Evolutionary conservation across 2,888 invertebrate genomes (phyloP).

Genomic region (Heteropelma amictum): DNA sequence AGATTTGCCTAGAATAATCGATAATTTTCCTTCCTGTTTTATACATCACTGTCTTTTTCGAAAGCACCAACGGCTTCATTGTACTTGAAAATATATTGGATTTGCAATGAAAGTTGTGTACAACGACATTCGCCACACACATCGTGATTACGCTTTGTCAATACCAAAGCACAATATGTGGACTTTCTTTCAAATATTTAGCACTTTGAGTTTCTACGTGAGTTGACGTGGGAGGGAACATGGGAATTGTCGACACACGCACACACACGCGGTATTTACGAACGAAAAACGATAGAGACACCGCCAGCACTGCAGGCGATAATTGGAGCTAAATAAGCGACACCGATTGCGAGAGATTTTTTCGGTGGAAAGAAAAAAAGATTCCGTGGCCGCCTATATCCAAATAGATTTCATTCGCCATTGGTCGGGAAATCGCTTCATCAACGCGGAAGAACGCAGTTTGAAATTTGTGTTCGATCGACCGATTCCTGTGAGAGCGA

Average conservation of each 20-base stretch:
- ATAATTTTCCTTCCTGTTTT: no score
- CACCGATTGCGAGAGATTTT: conserved; percentile 1
- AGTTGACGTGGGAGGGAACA: conserved; percentile 3
- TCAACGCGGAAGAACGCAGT: conserved; percentile 23
- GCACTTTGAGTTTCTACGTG: conserved; percentile 1
- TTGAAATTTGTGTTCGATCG: neutral
- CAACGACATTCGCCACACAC: no score
- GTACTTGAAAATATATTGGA: no score
- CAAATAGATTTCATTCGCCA: neutral
- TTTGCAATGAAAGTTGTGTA: no score
- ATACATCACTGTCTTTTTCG: no score
- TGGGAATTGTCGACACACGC: conserved; percentile 23
- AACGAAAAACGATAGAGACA: conserved; percentile 42
- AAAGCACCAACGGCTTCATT: no score
- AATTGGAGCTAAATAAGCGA: conserved; percentile 40
- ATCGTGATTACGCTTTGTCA: conserved; percentile 20
- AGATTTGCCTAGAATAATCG: no score
- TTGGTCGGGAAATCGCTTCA: conserved; percentile 8
- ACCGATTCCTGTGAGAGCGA: neutral
- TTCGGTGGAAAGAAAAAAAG: neutral
- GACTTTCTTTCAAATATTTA: neutral
- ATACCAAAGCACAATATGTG: conserved; percentile 14
- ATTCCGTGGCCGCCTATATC: conserved; percentile 26
- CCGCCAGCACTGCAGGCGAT: conserved; percentile 20
- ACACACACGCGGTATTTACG: conserved; percentile 42